These are phyloP conservation scores for Molossus molossus DNA, from an alignment of 2,797 vertebrate species.

Conservation along the genomic window DNA sequence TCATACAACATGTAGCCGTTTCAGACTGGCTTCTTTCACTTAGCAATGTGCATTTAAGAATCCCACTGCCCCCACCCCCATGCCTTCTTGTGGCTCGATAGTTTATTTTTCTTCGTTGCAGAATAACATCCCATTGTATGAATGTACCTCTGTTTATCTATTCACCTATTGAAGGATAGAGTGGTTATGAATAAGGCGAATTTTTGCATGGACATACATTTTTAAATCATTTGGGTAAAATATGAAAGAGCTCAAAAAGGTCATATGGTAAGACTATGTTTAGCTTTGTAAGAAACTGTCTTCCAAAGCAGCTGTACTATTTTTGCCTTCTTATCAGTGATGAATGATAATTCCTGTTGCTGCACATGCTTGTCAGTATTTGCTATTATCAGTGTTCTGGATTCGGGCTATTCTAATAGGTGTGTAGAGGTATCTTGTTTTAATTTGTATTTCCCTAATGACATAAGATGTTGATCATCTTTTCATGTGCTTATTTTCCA, in stretches of 20 bases:
- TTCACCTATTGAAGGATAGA: not conserved
- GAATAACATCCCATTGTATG: not conserved
- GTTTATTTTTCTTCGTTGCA: not conserved
- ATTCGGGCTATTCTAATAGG: not conserved
- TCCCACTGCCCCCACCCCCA: not conserved
- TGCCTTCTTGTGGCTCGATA: not conserved
- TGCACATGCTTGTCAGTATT: not conserved
- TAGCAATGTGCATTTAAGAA: not conserved
- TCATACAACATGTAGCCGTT: not conserved
- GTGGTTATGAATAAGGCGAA: not conserved
- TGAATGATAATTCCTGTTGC: not conserved
- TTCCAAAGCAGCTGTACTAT: not conserved
- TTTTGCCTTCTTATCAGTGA: not conserved
- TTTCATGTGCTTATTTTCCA: not conserved
- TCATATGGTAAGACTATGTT: not conserved
- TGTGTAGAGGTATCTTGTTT: not conserved
- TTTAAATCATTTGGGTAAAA: not conserved
- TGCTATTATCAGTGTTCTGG: not conserved
- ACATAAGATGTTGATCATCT: not conserved
- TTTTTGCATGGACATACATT: not conserved
- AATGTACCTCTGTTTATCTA: not conserved
- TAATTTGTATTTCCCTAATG: not conserved
- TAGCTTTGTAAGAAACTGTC: constrained; percentile 1
- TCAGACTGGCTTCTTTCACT: not conserved
- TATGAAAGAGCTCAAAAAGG: not conserved